Conservation (phyloP, 2,113 vertebrate species). For the Alosa alosa region DNA sequence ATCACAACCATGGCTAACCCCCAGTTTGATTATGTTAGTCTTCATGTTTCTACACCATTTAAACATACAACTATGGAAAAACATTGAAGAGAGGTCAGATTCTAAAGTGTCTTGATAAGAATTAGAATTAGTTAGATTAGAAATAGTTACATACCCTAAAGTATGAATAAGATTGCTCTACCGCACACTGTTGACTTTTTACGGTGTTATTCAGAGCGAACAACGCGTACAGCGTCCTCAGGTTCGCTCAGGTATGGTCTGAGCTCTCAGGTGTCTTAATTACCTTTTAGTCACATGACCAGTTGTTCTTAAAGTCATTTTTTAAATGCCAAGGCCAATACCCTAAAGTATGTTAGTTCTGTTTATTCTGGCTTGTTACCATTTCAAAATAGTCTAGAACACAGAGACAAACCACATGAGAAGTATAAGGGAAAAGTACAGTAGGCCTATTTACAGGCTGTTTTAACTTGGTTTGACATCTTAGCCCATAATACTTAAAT, state of each 20-base stretch:
- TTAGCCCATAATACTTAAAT: background rate
- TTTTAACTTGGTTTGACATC: background rate
- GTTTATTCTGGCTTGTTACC: background rate
- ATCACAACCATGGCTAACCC: background rate
- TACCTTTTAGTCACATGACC: no score
- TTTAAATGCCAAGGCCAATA: no score
- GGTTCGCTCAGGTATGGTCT: no score
- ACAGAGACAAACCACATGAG: background rate
- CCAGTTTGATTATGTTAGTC: background rate
- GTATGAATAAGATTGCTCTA: no score
- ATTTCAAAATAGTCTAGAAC: background rate
- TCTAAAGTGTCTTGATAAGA: background rate
- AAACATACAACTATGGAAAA: background rate
- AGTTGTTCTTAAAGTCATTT: no score
- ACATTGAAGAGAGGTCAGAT: background rate
- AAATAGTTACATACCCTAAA: no score
- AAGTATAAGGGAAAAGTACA: background rate
- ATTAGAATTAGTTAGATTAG: background rate
- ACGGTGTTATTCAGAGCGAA: no score
- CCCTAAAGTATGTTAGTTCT: background rate
- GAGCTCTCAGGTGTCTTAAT: no score
- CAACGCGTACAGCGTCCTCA: no score
- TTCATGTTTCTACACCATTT: background rate
- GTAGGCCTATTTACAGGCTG: background rate
- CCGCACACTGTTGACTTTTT: no score